A percentile compares a stretch with the other conserved stretches of the same genome.
Conservation (phyloP, 2,113 vertebrate species). For the Sapayoa aenigma region DNA sequence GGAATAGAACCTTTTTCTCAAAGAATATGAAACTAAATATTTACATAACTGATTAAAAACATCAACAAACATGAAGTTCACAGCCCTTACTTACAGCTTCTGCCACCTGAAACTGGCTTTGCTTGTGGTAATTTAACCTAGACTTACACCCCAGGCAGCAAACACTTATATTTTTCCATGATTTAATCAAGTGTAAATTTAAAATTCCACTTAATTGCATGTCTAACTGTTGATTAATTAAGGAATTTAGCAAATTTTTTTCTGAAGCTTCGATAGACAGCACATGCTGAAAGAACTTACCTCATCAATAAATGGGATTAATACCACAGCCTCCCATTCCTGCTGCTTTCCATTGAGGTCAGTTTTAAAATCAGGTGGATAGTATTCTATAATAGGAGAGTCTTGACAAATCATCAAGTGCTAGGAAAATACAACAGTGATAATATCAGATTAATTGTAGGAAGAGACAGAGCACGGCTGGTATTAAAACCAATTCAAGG, state of each 20-base stretch:
- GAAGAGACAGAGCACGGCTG: background rate
- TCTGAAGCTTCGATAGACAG: background rate
- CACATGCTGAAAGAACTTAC: conserved; percentile 55
- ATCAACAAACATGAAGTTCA: background rate
- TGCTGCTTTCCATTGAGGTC: conserved; percentile 98
- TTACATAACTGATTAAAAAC: background rate
- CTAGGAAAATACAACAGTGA: conserved; percentile 69
- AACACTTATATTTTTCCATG: background rate
- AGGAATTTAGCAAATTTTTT: background rate
- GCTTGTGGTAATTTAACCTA: background rate
- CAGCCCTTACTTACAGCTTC: background rate
- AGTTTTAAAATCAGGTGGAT: conserved; percentile 95
- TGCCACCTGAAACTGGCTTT: background rate
- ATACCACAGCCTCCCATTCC: conserved; percentile 97
- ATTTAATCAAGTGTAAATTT: background rate
- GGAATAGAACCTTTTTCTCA: background rate
- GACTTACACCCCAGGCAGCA: background rate
- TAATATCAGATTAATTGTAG: background rate
- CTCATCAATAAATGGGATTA: conserved; percentile 98
- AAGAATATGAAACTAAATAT: background rate
- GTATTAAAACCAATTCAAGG: background rate
- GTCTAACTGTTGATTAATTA: background rate
- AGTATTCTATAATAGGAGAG: conserved; percentile 93
- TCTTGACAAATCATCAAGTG: conserved; percentile 89
- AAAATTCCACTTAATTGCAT: background rate